A percentile compares a stretch with the other conserved stretches of the same genome.
These are phyloP conservation scores for Helicoverpa assulta DNA, from an alignment of 2,888 invertebrate genomes.

Conservation along the genomic window DNA sequence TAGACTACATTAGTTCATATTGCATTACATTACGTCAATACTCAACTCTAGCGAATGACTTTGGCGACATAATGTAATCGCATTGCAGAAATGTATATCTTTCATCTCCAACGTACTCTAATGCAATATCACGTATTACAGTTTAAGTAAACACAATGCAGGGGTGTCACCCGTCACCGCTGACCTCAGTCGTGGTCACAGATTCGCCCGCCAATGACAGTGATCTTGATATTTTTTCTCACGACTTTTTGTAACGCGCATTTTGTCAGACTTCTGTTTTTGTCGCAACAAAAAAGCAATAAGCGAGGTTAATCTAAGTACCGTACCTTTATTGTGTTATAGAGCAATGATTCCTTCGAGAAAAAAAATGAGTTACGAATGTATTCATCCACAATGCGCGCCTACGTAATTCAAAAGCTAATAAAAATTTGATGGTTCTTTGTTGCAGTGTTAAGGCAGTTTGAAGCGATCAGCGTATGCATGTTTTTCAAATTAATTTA, in stretches of 20 bases:
- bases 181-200: conserved; percentile 73
- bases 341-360: conserved; percentile 69
- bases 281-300: conserved; percentile 71
- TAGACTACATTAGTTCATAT: conserved; percentile 16
- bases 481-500: conserved; percentile 65
- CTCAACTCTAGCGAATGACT: conserved; percentile 22
- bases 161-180: conserved; percentile 39
- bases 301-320: conserved; percentile 67
- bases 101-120: conserved; percentile 39
- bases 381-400: conserved; percentile 67
- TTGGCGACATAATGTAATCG: conserved; percentile 23
- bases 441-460: conserved; percentile 65
- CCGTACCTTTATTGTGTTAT: conserved; percentile 72
- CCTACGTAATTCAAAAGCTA: conserved; percentile 67
- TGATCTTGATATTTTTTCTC: conserved; percentile 85
- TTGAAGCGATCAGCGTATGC: conserved; percentile 66
- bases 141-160: conserved; percentile 55
- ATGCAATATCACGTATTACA: conserved; percentile 56
- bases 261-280: conserved; percentile 75
- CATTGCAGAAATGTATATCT: conserved; percentile 32
- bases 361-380: conserved; percentile 72
- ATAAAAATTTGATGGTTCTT: conserved; percentile 67
- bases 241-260: conserved; percentile 67
- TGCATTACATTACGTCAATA: conserved; percentile 19
- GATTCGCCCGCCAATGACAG: conserved; percentile 79